phyloP scores from a whole-genome alignment of 2,113 vertebrate species.

The Pholis gunnellus region DNA sequence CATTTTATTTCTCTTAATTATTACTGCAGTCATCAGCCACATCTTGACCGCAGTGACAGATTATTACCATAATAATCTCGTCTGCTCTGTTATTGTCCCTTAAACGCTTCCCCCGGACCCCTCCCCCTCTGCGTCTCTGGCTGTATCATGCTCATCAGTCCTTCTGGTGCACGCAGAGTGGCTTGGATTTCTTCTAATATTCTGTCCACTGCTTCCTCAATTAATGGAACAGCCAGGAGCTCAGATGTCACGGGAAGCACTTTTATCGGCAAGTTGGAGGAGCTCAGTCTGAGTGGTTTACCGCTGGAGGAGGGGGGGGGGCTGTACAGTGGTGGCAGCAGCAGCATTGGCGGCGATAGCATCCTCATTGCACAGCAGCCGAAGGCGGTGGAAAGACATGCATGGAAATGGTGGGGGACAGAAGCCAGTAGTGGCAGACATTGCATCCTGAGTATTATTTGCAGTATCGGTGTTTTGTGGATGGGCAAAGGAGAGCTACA shows the following conservation, averaged over 20 bases:
- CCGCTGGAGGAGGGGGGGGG: slow-evolving; percentile 25
- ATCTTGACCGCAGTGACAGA: slow-evolving; percentile 45
- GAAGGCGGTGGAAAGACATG: slow-evolving; percentile 39
- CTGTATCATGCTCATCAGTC: slow-evolving; percentile 52
- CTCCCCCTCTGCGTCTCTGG: slow-evolving; percentile 50
- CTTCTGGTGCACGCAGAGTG: slow-evolving; percentile 55
- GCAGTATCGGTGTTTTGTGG: slow-evolving; percentile 49
- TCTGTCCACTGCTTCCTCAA: slow-evolving; percentile 73
- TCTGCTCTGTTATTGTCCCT: slow-evolving; percentile 52
- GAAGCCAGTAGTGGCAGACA: slow-evolving; percentile 41
- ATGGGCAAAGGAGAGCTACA: slow-evolving; percentile 40
- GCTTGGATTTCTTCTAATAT: slow-evolving; percentile 66
- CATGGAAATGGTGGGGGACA: slow-evolving; percentile 47
- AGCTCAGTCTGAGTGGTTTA: slow-evolving; percentile 73
- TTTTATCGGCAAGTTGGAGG: slow-evolving; percentile 82
- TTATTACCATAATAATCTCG: slow-evolving; percentile 63
- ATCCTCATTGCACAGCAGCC: slow-evolving; percentile 71
- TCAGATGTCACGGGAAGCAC: slow-evolving; percentile 75
- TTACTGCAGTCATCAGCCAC: slow-evolving; percentile 13
- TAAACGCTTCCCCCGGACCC: slow-evolving; percentile 42
- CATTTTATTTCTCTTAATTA: slow-evolving; percentile 13
- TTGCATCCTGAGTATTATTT: slow-evolving; percentile 44
- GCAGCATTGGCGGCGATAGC: slow-evolving; percentile 61
- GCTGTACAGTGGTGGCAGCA: slow-evolving; percentile 60
- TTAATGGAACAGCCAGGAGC: slow-evolving; percentile 74